Percentiles rank a stretch among this genome's conserved stretches.
phyloP scores from a whole-genome alignment of 1,140 invertebrate species.

The Macrobrachium nipponense region DNA sequence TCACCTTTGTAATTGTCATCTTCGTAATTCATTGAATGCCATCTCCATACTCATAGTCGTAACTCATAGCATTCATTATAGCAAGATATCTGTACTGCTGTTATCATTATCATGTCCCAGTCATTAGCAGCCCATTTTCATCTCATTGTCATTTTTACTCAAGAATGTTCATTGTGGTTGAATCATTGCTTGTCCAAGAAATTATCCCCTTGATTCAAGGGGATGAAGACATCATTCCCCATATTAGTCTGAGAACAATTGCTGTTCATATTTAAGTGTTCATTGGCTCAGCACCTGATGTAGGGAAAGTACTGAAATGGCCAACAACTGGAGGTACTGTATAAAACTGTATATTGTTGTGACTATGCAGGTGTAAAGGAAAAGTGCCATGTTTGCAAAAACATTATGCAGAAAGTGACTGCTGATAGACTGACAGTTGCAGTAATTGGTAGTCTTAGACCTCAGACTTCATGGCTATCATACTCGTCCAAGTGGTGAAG shows the following conservation, averaged over 20 bases:
- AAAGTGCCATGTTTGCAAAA: too few relatives aligned
- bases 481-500: not conserved
- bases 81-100: not conserved
- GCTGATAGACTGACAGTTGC: too few relatives aligned
- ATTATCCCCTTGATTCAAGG: conserved; percentile 21
- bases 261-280: conserved; percentile 35
- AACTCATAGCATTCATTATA: conserved; percentile 13
- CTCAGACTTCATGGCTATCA: not conserved
- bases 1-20: not conserved
- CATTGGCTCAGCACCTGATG: conserved; percentile 32
- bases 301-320: conserved; percentile 22
- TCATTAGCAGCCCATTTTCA: not conserved
- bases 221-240: conserved; percentile 34
- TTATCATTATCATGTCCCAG: conserved; percentile 17
- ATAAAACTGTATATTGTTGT: not conserved
- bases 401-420: too few relatives aligned
- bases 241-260: conserved; percentile 21
- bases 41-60: conserved; percentile 6
- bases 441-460: too few relatives aligned
- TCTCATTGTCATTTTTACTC: not conserved
- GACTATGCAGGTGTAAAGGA: too few relatives aligned
- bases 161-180: conserved; percentile 23
- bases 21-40: not conserved
- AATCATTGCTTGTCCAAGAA: conserved; percentile 36
- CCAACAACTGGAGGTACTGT: not conserved